Conservation (phyloP, 2,113 vertebrate genomes). For the Dicrurus megarhynchus region DNA sequence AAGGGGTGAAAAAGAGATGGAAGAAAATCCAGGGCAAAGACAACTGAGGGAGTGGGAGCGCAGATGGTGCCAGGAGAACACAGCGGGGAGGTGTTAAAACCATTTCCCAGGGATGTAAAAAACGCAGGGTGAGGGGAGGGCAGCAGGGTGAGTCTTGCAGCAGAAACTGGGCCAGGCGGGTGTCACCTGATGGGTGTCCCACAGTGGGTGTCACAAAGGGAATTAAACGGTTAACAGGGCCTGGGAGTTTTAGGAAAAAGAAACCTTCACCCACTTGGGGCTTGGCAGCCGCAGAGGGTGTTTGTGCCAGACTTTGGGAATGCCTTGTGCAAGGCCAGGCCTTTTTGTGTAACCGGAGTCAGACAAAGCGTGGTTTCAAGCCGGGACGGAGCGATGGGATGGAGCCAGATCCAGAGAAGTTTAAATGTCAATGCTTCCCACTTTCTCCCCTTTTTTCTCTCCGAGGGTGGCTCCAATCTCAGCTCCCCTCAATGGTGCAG, state of each 20-base stretch:
- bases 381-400: not conserved
- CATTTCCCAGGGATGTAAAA: not conserved
- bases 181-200: not conserved
- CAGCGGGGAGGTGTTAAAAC: not conserved
- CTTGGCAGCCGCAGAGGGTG: not conserved
- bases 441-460: not conserved
- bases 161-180: not conserved
- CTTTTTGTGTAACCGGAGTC: not conserved
- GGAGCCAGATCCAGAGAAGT: not conserved
- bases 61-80: not conserved
- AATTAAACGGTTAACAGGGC: not conserved
- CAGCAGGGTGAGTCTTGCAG: not conserved
- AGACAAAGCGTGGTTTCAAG: not conserved
- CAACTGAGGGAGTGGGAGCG: not conserved
- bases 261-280: constrained; percentile 5
- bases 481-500: not conserved
- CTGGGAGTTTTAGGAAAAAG: not conserved
- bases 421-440: not conserved
- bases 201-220: fast-evolving
- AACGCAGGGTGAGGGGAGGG: not conserved
- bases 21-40: not conserved
- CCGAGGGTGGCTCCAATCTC: not conserved
- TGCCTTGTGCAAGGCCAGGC: not conserved
- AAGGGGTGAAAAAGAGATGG: not conserved
- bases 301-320: constrained; percentile 36